Evolutionary conservation across 2,113 vertebrate genomes (phyloP).

Genomic region (Hucho hucho): DNA sequence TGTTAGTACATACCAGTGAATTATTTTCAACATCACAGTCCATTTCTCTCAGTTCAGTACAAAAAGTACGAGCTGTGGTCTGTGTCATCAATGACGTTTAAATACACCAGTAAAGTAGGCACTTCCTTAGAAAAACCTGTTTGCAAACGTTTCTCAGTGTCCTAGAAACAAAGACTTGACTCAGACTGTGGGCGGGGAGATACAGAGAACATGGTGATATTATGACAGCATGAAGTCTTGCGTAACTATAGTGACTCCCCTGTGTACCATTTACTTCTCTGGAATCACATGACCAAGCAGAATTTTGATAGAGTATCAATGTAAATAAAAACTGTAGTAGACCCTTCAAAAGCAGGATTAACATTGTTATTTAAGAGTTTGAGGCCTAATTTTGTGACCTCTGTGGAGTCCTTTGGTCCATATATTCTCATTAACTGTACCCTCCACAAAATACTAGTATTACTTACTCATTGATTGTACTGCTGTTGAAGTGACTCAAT

Average conservation of each 20-base stretch:
- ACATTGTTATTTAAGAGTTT: neutral
- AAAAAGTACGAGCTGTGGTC: neutral
- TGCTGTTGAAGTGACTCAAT: too few species aligned
- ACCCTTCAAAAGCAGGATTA: too few species aligned
- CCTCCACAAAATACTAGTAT: too few species aligned
- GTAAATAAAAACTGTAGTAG: too few species aligned
- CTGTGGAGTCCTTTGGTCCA: too few species aligned
- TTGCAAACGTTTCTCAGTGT: neutral
- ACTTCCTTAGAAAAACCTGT: conserved; percentile 33
- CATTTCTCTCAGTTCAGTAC: neutral
- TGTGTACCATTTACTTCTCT: conserved; percentile 40
- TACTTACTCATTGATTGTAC: too few species aligned
- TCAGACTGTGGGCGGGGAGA: neutral
- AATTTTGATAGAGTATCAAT: conserved; percentile 48
- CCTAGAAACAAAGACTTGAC: neutral
- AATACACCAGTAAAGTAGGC: neutral
- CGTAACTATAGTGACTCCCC: conserved; percentile 4
- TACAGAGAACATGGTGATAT: neutral
- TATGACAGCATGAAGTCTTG: conserved; percentile 6
- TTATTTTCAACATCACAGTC: neutral
- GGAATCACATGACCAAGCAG: conserved; percentile 55
- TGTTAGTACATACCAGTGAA: neutral
- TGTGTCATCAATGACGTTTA: neutral
- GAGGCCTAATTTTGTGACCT: neutral
- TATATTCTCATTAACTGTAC: too few species aligned